Conservation (phyloP, 2,113 vertebrate species). For the Percina caprodes region DNA sequence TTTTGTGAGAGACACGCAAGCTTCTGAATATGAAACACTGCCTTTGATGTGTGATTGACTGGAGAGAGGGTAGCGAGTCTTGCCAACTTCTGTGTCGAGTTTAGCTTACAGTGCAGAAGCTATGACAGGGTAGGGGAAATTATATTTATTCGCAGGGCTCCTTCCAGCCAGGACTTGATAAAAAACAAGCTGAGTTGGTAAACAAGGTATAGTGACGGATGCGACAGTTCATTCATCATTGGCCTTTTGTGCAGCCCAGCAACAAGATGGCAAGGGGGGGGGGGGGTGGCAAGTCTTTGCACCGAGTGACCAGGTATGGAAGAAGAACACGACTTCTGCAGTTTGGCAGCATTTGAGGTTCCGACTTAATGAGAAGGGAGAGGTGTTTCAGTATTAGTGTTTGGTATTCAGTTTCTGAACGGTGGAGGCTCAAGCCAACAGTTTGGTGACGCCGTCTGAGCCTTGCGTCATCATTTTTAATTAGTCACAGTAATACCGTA, state of each 20-base stretch:
- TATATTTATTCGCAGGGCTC: neutral
- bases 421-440: no score
- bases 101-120: neutral
- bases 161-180: neutral
- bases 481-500: no score
- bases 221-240: neutral
- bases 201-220: neutral
- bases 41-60: neutral
- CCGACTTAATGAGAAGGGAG: no score
- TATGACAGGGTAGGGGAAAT: neutral
- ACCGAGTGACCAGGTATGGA: no score
- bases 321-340: no score
- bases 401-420: no score
- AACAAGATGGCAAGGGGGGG: neutral
- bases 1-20: neutral
- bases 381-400: no score
- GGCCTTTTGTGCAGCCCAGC: constrained; percentile 6
- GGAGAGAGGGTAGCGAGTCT: neutral
- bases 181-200: neutral
- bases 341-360: no score
- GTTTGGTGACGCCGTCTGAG: no score
- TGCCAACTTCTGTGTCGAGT: neutral
- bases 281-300: no score
- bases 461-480: no score
- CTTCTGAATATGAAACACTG: neutral